Percentiles rank a stretch among this genome's conserved stretches.
Evolutionary conservation across 2,888 invertebrate species (phyloP).

Genomic region (Melieria crassipennis): DNA sequence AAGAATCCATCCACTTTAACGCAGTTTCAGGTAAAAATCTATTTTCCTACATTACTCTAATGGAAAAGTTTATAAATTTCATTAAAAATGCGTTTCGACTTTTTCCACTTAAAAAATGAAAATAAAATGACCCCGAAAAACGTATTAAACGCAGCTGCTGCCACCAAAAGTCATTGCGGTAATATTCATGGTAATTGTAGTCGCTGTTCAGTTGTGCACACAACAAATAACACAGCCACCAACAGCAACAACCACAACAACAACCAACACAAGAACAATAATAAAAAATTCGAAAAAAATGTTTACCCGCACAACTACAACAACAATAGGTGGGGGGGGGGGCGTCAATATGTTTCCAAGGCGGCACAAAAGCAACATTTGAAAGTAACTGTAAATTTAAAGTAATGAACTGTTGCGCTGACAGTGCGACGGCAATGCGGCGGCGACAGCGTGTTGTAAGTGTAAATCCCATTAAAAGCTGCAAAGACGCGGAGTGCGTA

Average conservation of each 20-base stretch:
- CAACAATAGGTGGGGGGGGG: no score
- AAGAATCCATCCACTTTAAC: no score
- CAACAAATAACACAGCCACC: background rate
- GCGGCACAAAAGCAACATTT: slow-evolving; percentile 22
- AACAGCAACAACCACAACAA: background rate
- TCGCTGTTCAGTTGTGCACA: slow-evolving; percentile 22
- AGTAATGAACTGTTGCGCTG: slow-evolving; percentile 60
- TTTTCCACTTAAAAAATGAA: background rate
- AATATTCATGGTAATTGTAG: slow-evolving; percentile 34
- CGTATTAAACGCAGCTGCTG: slow-evolving; percentile 13
- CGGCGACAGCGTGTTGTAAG: slow-evolving; percentile 32
- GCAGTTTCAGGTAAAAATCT: no score
- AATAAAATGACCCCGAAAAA: no score
- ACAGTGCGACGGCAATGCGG: slow-evolving; percentile 46
- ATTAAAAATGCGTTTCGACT: slow-evolving; percentile 31
- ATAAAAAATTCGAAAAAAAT: slow-evolving; percentile 8
- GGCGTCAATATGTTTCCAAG: slow-evolving; percentile 19
- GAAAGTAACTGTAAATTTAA: slow-evolving; percentile 58
- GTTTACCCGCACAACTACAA: no score
- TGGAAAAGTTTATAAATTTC: slow-evolving; percentile 32
- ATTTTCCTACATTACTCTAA: slow-evolving; percentile 9
- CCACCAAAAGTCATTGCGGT: slow-evolving; percentile 30
- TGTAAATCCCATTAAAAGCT: slow-evolving; percentile 29
- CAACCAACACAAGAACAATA: slow-evolving; percentile 21
- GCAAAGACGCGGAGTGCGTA: slow-evolving; percentile 27